phyloP scores from a whole-genome alignment of 2,888 invertebrate species.

The Cantharis lateralis region DNA sequence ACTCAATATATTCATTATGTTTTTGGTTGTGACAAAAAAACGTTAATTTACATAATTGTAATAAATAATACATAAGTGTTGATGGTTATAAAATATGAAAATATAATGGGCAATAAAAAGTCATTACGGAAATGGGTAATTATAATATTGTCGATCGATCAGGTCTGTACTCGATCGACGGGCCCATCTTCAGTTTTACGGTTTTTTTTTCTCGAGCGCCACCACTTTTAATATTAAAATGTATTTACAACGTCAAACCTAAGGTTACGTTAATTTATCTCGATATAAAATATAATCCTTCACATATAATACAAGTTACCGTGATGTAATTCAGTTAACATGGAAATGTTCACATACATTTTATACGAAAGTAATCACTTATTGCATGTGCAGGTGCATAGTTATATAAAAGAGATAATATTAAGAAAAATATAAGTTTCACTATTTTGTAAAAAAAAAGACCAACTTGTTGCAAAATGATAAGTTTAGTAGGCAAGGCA shows the following conservation, averaged over 20 bases:
- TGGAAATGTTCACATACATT: not conserved
- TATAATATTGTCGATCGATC: not conserved
- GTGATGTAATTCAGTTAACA: not conserved
- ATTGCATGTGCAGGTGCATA: slow-evolving; percentile 11
- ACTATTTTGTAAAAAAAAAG: slow-evolving; percentile 12
- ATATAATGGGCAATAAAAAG: not conserved
- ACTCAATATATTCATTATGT: not conserved
- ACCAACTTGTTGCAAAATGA: slow-evolving; percentile 22
- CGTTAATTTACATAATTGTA: not conserved
- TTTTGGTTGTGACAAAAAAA: not conserved
- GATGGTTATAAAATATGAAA: not conserved
- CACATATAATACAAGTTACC: not conserved
- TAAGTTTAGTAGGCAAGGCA: slow-evolving; percentile 24
- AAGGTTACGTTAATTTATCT: not conserved
- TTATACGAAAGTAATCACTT: not conserved
- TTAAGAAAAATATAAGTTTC: slow-evolving; percentile 17
- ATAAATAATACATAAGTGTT: not conserved
- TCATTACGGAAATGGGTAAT: not conserved
- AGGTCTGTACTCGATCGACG: not conserved
- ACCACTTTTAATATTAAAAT: not conserved
- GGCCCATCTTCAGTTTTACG: not conserved
- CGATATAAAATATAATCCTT: not conserved
- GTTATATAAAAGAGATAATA: not conserved
- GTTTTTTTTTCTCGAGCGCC: not conserved
- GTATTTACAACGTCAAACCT: not conserved